phyloP scores from a whole-genome alignment of 2,888 invertebrate species.

The Agonum fuliginosum region DNA sequence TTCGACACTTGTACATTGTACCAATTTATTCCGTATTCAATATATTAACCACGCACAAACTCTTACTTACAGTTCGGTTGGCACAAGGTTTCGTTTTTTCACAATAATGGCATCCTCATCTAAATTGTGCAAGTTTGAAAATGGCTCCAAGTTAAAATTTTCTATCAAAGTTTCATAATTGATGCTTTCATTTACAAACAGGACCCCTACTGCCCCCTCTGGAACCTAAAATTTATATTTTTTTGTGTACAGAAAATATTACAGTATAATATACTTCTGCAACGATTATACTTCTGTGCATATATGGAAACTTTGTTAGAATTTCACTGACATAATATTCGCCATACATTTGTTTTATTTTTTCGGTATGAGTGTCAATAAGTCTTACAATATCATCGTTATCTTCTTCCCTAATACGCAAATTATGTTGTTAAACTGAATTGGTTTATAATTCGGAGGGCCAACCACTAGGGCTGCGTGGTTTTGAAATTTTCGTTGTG shows the following conservation, averaged over 20 bases:
- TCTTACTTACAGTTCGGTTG: not conserved
- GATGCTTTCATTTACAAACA: conserved; percentile 77
- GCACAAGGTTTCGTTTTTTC: not conserved
- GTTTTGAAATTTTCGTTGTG: no score
- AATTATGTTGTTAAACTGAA: not conserved
- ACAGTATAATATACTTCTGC: conserved; percentile 74
- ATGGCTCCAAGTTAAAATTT: conserved; percentile 77
- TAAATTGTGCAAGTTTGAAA: conserved; percentile 62
- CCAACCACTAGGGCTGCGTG: no score
- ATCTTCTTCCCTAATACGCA: conserved; percentile 77
- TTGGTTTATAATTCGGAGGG: no score
- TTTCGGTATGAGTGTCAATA: conserved; percentile 74
- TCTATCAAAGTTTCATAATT: conserved; percentile 77
- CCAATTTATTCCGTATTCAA: no score
- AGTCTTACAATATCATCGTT: conserved; percentile 83
- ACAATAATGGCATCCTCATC: not conserved
- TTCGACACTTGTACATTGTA: no score
- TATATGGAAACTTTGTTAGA: conserved; percentile 75
- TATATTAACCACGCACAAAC: no score
- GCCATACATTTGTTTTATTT: conserved; percentile 77
- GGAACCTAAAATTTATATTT: conserved; percentile 1
- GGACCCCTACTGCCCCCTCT: conserved; percentile 75
- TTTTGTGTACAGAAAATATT: not conserved
- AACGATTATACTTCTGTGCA: conserved; percentile 77
- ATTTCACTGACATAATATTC: conserved; percentile 82